A percentile compares a stretch with the other conserved stretches of the same genome.
These are phyloP conservation scores for Rhinogobius similis DNA, from an alignment of 2,113 vertebrate genomes.

Conservation along the genomic window DNA sequence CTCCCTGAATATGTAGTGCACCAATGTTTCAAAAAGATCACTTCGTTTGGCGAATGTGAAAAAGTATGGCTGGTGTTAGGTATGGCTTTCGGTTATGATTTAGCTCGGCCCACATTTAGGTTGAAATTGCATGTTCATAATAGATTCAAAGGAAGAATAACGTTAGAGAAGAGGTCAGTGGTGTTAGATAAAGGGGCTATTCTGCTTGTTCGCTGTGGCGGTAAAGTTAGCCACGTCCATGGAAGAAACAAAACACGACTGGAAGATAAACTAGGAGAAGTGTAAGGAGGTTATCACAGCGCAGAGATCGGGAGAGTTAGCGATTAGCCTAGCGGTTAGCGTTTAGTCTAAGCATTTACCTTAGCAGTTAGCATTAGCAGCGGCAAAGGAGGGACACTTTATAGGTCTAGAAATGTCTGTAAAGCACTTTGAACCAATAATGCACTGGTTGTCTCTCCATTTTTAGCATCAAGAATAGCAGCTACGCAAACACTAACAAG, in stretches of 20 bases:
- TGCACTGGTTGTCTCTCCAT: conserved; percentile 48
- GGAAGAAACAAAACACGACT: conserved; percentile 51
- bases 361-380: neutral
- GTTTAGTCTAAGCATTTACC: neutral
- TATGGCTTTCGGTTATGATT: conserved; percentile 61
- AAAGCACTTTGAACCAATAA: conserved; percentile 77
- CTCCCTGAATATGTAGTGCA: conserved; percentile 50
- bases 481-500: conserved; percentile 4
- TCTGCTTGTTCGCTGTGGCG: neutral
- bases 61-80: conserved; percentile 62
- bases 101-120: conserved; percentile 25
- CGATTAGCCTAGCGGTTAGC: conserved; percentile 6
- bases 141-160: conserved; percentile 46
- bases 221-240: neutral
- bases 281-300: conserved; percentile 57
- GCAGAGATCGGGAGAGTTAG: conserved; percentile 29
- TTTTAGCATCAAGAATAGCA: conserved; percentile 34
- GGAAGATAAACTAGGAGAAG: conserved; percentile 59
- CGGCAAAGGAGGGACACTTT: neutral
- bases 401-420: conserved; percentile 36
- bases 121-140: conserved; percentile 56
- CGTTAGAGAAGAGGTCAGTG: conserved; percentile 24
- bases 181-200: conserved; percentile 32
- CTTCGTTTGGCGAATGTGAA: conserved; percentile 22
- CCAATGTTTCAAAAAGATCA: conserved; percentile 15